phyloP scores from a whole-genome alignment of 1,140 invertebrate species.

The Wiebesia pumilae region DNA sequence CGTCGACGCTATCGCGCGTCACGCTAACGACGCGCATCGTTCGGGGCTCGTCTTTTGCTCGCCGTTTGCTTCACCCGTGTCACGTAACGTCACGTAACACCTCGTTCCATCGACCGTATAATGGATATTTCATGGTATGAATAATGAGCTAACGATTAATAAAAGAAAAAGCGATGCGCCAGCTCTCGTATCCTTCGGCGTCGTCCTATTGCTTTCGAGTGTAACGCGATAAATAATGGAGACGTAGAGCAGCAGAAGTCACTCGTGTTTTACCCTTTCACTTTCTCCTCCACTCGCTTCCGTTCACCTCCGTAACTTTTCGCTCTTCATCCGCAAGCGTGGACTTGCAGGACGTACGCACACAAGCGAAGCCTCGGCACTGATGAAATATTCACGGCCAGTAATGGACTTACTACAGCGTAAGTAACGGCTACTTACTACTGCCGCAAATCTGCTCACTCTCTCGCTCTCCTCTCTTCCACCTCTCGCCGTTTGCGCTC shows the following conservation, averaged over 20 bases:
- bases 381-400: constrained; percentile 63
- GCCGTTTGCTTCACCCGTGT: too few relatives aligned
- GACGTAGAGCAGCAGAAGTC: too few relatives aligned
- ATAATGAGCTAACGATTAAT: constrained; percentile 24
- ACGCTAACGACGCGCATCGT: not conserved
- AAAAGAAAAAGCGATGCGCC: not conserved
- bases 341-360: not conserved
- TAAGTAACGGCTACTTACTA: constrained; percentile 53
- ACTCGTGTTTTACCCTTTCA: too few relatives aligned
- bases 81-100: too few relatives aligned
- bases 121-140: constrained; percentile 27
- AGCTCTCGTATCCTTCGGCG: not conserved
- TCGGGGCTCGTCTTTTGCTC: not conserved
- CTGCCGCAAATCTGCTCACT: constrained; percentile 59
- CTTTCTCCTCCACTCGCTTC: not conserved
- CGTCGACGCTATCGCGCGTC: not conserved
- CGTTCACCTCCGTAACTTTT: not conserved
- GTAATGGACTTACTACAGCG: constrained; percentile 65
- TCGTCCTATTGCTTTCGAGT: constrained; percentile 22
- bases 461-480: constrained; percentile 9
- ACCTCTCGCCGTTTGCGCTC: not conserved
- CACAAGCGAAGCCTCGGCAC: not conserved
- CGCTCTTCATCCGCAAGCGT: too few relatives aligned
- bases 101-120: constrained; percentile 17
- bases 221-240: constrained; percentile 38